Evolutionary conservation across 2,113 vertebrate genomes (phyloP), one percentile per base, ranked within the genome.

Genomic region (Columba janthina): DNA sequence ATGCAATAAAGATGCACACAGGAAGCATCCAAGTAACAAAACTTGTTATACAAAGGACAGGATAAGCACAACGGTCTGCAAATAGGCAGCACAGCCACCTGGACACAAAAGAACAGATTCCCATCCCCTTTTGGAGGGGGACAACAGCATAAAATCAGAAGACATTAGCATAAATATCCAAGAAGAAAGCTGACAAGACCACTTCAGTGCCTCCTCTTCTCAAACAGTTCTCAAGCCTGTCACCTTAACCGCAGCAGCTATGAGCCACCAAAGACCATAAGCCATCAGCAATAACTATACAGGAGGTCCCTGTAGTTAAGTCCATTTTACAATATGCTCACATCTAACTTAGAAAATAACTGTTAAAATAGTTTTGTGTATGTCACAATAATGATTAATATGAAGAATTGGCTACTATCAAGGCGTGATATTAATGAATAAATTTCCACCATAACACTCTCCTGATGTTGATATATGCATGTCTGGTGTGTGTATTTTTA

Each of bases 341-440:
- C 42, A 58, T 61, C 13, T 62, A 32, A 69, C 15, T 53, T 38
- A 4, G 2, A 46, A 58, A 9, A 6, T 12, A 57, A 32, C 18
- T n/a, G 4, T 29, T 79, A 21, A 40, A 64, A 53, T 34, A 32
- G 22, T 15, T 74, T 42, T 54, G 3, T 53, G 21, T 24, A 48
- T 6, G 21, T 36, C 0, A 0, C 32, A 10, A n/a, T 44, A 6
- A 40, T 9, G 26, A 58, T 40, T 72, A 28, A n/a, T 13, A 64
- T 11, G 12, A 76, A 42, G 6, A 79, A 38, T 6, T 18, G 13
- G 58, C 29, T 56, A 28, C 10, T 53, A 58, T 24, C 56, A 85
- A 75, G 22, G 42, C 19, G 15, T n/a, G 9, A 20, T 78, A 32
- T 6, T 58, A 62, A 61, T 4, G 5, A 86, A 58, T 31, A 82